Conservation (phyloP, 1,140 invertebrate species). For the Melanaphis sacchari region DNA sequence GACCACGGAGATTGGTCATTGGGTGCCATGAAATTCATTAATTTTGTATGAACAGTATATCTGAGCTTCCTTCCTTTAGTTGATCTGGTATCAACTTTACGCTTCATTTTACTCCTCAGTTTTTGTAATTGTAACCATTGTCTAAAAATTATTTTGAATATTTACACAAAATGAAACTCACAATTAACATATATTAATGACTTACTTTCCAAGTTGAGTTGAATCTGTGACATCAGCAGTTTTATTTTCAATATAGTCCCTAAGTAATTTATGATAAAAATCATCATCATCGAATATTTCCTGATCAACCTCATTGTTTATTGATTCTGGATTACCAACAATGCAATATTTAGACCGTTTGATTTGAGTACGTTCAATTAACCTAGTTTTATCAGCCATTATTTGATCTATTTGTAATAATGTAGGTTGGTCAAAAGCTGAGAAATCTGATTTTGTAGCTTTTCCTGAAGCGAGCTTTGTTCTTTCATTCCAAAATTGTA, state of each 20-base stretch:
- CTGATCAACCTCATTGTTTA: constrained; percentile 72
- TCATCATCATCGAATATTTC: constrained; percentile 97
- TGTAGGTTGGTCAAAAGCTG: constrained; percentile 76
- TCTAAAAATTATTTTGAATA: constrained; percentile 62
- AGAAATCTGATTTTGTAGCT: constrained; percentile 69
- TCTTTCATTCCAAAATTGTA: constrained; percentile 94
- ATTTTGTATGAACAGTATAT: constrained; percentile 88
- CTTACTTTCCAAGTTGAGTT: constrained; percentile 68
- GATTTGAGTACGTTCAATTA: constrained; percentile 82
- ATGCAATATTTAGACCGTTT: constrained; percentile 79
- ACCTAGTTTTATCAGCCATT: constrained; percentile 76
- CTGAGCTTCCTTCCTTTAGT: constrained; percentile 87
- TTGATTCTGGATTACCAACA: constrained; percentile 67
- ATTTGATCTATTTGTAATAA: constrained; percentile 88
- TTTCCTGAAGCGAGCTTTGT: constrained; percentile 75
- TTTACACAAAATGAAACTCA: neutral
- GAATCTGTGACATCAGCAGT: constrained; percentile 82
- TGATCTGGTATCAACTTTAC: constrained; percentile 61
- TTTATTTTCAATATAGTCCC: constrained; percentile 92
- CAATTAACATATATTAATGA: neutral
- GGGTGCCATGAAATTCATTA: constrained; percentile 94
- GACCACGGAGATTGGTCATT: constrained; percentile 40
- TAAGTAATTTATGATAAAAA: constrained; percentile 92
- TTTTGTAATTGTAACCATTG: constrained; percentile 93
- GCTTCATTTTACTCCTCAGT: constrained; percentile 66